phyloP scores from a whole-genome alignment of 2,797 vertebrate species.

The Bovichtus diacanthus region DNA sequence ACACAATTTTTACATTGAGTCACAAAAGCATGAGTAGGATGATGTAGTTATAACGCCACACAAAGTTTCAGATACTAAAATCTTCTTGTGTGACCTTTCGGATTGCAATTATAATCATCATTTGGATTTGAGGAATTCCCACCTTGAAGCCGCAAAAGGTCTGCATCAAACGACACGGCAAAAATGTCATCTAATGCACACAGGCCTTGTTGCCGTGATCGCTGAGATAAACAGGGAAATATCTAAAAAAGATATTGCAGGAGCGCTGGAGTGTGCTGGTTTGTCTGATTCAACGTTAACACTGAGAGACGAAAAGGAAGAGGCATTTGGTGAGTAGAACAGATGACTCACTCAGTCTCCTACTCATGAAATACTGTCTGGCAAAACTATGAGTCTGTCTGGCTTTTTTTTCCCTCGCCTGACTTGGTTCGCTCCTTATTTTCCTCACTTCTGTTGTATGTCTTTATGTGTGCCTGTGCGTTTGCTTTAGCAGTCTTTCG shows the following conservation, averaged over 20 bases:
- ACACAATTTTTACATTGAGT: neutral
- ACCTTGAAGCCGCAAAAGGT: neutral
- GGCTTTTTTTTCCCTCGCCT: slow-evolving; percentile 1
- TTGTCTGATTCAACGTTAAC: slow-evolving; percentile 41
- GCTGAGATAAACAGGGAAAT: neutral
- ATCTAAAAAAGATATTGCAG: neutral
- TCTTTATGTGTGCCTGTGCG: neutral
- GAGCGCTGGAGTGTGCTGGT: slow-evolving; percentile 27
- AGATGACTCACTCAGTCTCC: slow-evolving; percentile 64
- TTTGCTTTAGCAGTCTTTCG: slow-evolving; percentile 31
- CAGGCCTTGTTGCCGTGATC: neutral
- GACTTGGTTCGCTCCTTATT: slow-evolving; percentile 14
- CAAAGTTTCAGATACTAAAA: too few species aligned
- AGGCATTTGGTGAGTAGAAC: slow-evolving; percentile 53
- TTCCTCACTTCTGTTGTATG: slow-evolving; percentile 14
- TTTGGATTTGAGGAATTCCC: neutral
- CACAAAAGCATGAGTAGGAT: neutral
- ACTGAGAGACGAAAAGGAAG: slow-evolving; percentile 57
- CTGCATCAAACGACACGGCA: neutral
- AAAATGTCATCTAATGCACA: neutral
- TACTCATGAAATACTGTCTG: slow-evolving; percentile 54
- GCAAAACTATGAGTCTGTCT: slow-evolving; percentile 46
- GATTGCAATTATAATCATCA: neutral
- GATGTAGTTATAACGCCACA: too few species aligned
- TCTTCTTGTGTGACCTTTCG: neutral